Conservation (phyloP, 92 coral and sea anemone species). For the Epizoanthus ramosus region DNA sequence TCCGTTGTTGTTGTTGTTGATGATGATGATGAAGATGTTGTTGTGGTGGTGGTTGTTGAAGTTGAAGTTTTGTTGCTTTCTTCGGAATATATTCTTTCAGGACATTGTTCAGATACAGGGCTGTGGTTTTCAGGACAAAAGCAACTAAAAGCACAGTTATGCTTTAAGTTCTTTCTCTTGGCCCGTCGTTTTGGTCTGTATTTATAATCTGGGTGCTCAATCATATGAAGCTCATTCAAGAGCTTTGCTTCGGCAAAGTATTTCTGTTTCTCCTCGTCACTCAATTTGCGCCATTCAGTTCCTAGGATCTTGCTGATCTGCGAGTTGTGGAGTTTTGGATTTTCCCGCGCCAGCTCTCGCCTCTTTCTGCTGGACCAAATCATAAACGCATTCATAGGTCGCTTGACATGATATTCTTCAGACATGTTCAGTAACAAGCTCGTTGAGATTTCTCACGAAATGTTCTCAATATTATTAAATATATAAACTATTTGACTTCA, state of each 20-base stretch:
- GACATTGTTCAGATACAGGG: slow-evolving; percentile 7
- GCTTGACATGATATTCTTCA: slow-evolving; percentile 66
- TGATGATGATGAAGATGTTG: not conserved
- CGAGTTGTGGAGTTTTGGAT: slow-evolving; percentile 85
- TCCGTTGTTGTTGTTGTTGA: not conserved
- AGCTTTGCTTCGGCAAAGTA: slow-evolving; percentile 91
- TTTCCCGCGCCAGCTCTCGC: slow-evolving; percentile 75
- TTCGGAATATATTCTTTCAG: slow-evolving; percentile 10
- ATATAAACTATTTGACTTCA: too few relatives aligned
- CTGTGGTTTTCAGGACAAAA: slow-evolving; percentile 30
- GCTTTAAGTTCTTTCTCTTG: slow-evolving; percentile 58
- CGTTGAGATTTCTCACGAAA: not conserved
- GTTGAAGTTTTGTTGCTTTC: slow-evolving; percentile 3
- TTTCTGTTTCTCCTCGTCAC: slow-evolving; percentile 78
- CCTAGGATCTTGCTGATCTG: slow-evolving; percentile 89
- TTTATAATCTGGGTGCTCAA: slow-evolving; percentile 88
- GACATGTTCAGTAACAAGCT: slow-evolving; percentile 6
- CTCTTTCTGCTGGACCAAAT: slow-evolving; percentile 88
- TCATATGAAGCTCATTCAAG: slow-evolving; percentile 81
- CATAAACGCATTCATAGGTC: slow-evolving; percentile 94
- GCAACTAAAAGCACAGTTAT: slow-evolving; percentile 22
- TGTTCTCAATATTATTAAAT: not conserved
- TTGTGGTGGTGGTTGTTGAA: too few relatives aligned
- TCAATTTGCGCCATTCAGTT: slow-evolving; percentile 74
- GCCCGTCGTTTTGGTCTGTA: slow-evolving; percentile 79